Base-by-base conservation (phyloP, 2,888 invertebrate species). In the Hybos culiciformis region DNA sequence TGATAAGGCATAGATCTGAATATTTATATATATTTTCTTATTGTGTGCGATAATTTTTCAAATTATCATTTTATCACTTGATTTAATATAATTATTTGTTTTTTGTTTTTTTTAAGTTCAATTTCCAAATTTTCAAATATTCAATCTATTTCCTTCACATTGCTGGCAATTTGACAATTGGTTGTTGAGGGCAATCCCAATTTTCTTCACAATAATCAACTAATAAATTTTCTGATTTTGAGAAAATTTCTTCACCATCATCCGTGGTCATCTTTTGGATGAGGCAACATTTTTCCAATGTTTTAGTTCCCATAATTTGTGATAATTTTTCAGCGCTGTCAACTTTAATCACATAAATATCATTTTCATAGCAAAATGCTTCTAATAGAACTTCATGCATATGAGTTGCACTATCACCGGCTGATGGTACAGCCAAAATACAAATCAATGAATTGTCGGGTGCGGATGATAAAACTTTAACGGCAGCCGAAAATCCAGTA, bases 351-450 rank as follows among this genome's bases (percentile, higher is more conserved):
- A 81, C 78, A 54, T 80, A 78, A 56, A 84, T 83, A 51, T 78
- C 81, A 48, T 83, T 82, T 62, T 84, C 83, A 31, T 75, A 79
- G 62, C 84, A 84, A 60, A 81, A 83, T 1, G 84, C 83, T 56
- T 83, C 81, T 24, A 83, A 66, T 0, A 83, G 68, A 5, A 83
- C 83, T 57, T 80, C 80, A 55, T 83, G 83, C 72, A 84, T 81
- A 57, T 83, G 83, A 7, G 78, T 80, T 5, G 81, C 79, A 21
- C 81, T 77, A 61, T 84, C 83, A 5, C 78, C 80, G 29, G 73
- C 75, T 38, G 73, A 68, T 19, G 79, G 76, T 42, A 76, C 75
- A 2, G 81, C 77, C 15, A 83, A 72, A 34, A 83, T 63, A 55
- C 83, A 83, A 56, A 80, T 75, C 1, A 81, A 69, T 1, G 78